Conservation (phyloP, 2,797 vertebrate species). For the Mormyrops attenuatus region DNA sequence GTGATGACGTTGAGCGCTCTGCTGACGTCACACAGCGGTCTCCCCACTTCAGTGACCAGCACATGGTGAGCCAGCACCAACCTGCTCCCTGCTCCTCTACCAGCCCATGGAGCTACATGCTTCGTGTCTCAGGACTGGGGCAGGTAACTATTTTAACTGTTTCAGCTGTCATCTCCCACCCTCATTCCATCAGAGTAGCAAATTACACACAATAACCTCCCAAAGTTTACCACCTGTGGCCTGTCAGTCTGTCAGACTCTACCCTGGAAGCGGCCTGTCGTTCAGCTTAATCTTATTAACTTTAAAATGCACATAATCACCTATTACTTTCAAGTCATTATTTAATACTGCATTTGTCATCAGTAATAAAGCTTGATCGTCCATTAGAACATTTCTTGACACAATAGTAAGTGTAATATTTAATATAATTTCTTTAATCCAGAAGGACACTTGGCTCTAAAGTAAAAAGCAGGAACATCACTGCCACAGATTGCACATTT, state of each 20-base stretch:
- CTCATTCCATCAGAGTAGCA: conserved; percentile 29
- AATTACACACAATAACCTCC: not conserved
- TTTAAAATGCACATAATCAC: not conserved
- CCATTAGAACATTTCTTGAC: not conserved
- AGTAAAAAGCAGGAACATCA: not conserved
- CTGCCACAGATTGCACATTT: not conserved
- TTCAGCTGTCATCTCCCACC: conserved; percentile 48
- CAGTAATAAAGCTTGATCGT: not conserved
- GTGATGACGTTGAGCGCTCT: not conserved
- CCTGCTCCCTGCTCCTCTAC: not conserved
- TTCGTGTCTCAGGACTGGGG: not conserved
- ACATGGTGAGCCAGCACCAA: conserved; percentile 17
- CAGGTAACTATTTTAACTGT: conserved; percentile 35
- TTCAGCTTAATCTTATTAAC: not conserved
- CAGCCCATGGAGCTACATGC: not conserved
- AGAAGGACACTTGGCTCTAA: not conserved
- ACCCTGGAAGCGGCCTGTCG: not conserved
- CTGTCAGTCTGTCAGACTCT: conserved; percentile 40
- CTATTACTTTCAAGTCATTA: not conserved
- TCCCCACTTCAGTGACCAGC: not conserved
- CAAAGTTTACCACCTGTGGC: conserved; percentile 43
- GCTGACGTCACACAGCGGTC: not conserved
- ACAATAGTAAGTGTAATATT: not conserved
- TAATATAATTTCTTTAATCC: not conserved
- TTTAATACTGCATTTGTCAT: not conserved